phyloP scores from a whole-genome alignment of 2,888 invertebrate genomes.

The Cyclophora punctaria region DNA sequence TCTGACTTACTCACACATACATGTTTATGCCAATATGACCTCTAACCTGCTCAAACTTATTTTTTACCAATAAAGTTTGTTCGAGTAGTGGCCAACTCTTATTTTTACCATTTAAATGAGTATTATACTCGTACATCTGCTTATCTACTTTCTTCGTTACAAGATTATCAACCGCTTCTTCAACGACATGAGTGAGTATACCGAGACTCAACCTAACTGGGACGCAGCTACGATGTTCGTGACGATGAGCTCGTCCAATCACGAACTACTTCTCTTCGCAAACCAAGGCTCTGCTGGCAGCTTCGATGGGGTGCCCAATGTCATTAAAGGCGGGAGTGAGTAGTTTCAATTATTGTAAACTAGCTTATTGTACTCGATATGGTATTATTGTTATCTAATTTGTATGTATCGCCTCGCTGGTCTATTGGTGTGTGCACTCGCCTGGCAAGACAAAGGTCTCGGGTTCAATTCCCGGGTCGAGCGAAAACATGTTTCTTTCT shows the following conservation, averaged over 20 bases:
- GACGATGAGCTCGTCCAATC: constrained; percentile 32
- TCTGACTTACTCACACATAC: too few relatives aligned
- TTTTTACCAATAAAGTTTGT: too few relatives aligned
- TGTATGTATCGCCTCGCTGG: too few relatives aligned
- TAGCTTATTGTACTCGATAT: too few relatives aligned
- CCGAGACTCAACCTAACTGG: constrained; percentile 51
- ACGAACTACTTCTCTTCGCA: constrained; percentile 49
- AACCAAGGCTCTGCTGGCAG: constrained; percentile 52
- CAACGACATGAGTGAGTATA: constrained; percentile 51
- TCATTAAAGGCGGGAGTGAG: constrained; percentile 42
- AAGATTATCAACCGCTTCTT: constrained; percentile 44
- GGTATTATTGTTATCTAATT: too few relatives aligned
- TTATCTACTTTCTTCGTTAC: not conserved
- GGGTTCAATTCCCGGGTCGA: too few relatives aligned
- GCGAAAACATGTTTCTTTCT: too few relatives aligned
- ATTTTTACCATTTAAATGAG: not conserved
- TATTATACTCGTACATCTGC: too few relatives aligned
- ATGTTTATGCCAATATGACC: too few relatives aligned
- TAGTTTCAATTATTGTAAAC: constrained; percentile 1
- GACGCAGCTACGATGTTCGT: constrained; percentile 43
- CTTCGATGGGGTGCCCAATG: constrained; percentile 48
- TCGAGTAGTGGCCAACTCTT: not conserved
- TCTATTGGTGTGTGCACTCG: too few relatives aligned
- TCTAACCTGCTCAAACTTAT: not conserved
- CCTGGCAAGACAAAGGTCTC: too few relatives aligned